Percentiles rank a stretch among this genome's conserved stretches.
phyloP scores from a whole-genome alignment of 2,797 vertebrate species.

The Bradypus variegatus region DNA sequence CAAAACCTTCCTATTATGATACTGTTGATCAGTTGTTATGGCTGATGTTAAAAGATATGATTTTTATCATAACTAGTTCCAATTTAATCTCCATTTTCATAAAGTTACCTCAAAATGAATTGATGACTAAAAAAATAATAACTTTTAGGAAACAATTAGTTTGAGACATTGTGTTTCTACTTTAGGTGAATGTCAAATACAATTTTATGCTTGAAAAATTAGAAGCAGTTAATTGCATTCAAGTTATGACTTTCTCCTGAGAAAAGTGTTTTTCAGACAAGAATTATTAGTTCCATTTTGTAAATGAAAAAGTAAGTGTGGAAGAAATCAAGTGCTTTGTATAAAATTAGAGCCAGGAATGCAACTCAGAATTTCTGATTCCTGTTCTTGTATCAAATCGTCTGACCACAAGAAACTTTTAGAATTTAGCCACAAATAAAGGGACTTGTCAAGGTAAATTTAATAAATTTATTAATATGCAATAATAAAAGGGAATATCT shows the following conservation, averaged over 20 bases:
- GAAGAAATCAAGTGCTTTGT: conserved; percentile 33
- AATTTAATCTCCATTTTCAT: conserved; percentile 30
- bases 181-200: conserved; percentile 1
- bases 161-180: conserved; percentile 10
- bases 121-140: conserved; percentile 36
- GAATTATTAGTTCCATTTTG: conserved; percentile 39
- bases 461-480: neutral
- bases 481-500: neutral
- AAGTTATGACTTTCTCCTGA: conserved; percentile 36
- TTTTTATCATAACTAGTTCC: conserved; percentile 41
- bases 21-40: neutral
- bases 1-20: conserved; percentile 24
- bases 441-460: neutral
- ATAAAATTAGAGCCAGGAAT: conserved; percentile 17
- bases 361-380: neutral
- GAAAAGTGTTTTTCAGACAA: conserved; percentile 32
- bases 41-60: conserved; percentile 2
- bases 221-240: conserved; percentile 41
- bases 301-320: conserved; percentile 44
- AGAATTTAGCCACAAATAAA: conserved; percentile 1
- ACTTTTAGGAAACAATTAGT: conserved; percentile 39
- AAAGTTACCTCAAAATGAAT: conserved; percentile 34
- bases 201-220: conserved; percentile 52
- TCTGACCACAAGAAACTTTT: conserved; percentile 5
- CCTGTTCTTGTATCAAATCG: neutral